A percentile compares a stretch with the other conserved stretches of the same genome.
phyloP scores from a whole-genome alignment of 2,888 invertebrate species.

The Flabesymbios commensalis region DNA sequence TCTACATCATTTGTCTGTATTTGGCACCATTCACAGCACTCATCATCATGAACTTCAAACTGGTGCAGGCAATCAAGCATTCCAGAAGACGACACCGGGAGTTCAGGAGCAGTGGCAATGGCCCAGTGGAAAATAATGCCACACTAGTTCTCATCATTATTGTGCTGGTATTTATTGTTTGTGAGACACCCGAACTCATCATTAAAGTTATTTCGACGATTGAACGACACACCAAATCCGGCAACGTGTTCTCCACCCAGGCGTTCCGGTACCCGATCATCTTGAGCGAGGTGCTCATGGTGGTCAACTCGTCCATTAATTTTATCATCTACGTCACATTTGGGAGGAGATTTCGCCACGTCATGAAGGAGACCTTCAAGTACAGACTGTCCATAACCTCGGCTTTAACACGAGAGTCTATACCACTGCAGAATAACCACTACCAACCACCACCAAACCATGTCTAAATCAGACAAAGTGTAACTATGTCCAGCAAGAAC shows the following conservation, averaged over 20 bases:
- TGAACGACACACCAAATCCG: slow-evolving; percentile 6
- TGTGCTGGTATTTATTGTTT: slow-evolving; percentile 29
- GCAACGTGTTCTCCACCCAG: not conserved
- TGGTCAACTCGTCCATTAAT: slow-evolving; percentile 34
- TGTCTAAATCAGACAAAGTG: too few relatives aligned
- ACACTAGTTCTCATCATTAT: slow-evolving; percentile 33
- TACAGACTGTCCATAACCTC: not conserved
- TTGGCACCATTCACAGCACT: slow-evolving; percentile 25
- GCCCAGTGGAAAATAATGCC: slow-evolving; percentile 30
- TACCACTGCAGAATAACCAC: not conserved
- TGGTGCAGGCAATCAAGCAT: slow-evolving; percentile 28
- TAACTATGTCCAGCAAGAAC: too few relatives aligned
- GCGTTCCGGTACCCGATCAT: not conserved
- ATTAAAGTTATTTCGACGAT: slow-evolving; percentile 10
- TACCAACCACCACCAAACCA: too few relatives aligned
- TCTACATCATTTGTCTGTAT: slow-evolving; percentile 30
- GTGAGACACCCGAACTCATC: slow-evolving; percentile 33
- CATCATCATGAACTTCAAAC: slow-evolving; percentile 22
- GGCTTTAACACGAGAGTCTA: not conserved
- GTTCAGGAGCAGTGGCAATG: not conserved
- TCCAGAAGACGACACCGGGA: slow-evolving; percentile 15
- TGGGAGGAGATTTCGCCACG: slow-evolving; percentile 29
- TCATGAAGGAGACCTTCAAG: slow-evolving; percentile 12
- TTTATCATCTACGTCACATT: slow-evolving; percentile 35
- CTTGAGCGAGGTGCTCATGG: slow-evolving; percentile 22